Base-by-base conservation (phyloP, 2,888 invertebrate genomes). In the Steromphala cineraria region DNA sequence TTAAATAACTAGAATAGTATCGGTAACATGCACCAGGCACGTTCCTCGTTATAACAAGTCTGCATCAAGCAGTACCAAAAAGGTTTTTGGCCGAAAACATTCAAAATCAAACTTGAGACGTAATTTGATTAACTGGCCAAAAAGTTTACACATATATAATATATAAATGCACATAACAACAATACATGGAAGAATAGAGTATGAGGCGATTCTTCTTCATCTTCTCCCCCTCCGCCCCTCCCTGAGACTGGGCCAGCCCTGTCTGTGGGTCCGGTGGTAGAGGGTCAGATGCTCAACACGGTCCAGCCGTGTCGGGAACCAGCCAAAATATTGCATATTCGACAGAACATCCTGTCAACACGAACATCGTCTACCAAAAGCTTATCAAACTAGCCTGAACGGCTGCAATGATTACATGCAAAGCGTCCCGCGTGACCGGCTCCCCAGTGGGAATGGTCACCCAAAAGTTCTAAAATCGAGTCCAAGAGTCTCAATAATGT, bases 161-260 rank as follows among this genome's bases (percentile, higher is more conserved):
- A 79, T 46, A 79, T 74, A 74, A 79, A 74, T 74, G 74, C 74
- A 79, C 40, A 79, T 52, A 78, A 67, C 31, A 67, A 78, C 78
- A 78, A 28, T 24, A 55, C 53, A 78, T 52, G 67, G 56, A 75
- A 79, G 52, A 79, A 28, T 40, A 28, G 46, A 56, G 75, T 56
- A 74, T 55, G 75, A 75, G 79, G 40, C 24, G 53, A 53, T 78
- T 75, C 79, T 74, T 74, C 55, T 55, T 56, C 75, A 19, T 55
- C 55, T 19, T n/a, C 74, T 55, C 53, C 52, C 24, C 36, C 75
- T 24, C 53, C 55, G 13, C 28, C 21, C 13, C 53, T 21, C 74
- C 67, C 46, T 19, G 36, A 62, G 56, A 79, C 81, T 77, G 79
- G 83, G 81, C 79, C 79, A 83, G 83, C 83, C 81, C 83, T 81